Conservation (phyloP, 2,797 vertebrate species). For the Paratrypauchen microcephalus region DNA sequence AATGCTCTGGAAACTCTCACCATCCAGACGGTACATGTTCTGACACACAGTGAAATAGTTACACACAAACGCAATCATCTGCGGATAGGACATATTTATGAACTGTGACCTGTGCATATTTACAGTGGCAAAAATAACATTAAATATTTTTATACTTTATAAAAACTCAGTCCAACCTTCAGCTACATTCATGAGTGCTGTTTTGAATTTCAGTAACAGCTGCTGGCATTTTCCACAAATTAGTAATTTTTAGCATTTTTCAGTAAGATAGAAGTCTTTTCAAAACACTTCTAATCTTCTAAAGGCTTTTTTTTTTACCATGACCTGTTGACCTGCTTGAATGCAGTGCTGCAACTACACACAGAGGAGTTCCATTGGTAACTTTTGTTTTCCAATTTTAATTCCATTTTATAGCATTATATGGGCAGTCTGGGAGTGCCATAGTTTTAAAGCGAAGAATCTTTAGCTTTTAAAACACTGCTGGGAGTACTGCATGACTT, state of each 20-base stretch:
- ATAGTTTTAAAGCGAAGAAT: not conserved
- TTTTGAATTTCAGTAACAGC: not conserved
- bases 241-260: not conserved
- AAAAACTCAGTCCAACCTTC: not conserved
- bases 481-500: not conserved
- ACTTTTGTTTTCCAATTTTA: not conserved
- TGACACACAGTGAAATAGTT: conserved; percentile 55
- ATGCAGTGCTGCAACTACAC: not conserved
- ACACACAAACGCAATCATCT: not conserved
- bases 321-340: not conserved
- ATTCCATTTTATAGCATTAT: not conserved
- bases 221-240: not conserved
- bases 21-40: conserved; percentile 91
- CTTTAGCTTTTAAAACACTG: conserved; percentile 2
- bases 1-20: conserved; percentile 84
- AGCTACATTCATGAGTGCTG: not conserved
- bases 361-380: not conserved
- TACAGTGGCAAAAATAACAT: not conserved
- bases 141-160: not conserved
- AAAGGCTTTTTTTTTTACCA: not conserved
- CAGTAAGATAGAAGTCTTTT: not conserved
- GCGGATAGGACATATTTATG: not conserved
- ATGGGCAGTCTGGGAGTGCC: not conserved
- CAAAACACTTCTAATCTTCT: not conserved
- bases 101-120: not conserved